Evolutionary conservation across 2,888 invertebrate genomes (phyloP), one percentile per base, ranked within the genome.

Genomic region (Papilio protenor): DNA sequence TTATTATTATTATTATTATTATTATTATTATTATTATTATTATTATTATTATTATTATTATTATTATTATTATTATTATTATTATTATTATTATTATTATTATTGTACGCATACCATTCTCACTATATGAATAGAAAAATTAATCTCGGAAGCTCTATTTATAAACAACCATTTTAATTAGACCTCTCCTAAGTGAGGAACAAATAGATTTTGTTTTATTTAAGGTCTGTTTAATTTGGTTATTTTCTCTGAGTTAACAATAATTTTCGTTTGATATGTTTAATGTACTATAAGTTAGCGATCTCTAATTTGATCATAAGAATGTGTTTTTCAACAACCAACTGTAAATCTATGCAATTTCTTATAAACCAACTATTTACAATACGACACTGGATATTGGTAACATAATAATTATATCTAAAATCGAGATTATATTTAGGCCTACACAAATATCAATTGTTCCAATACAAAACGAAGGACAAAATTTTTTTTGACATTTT

Each of bases 261-360:
- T 85, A 89, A 89, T 85, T 86, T 89, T 85, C 83, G 85, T 89
- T 89, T 94, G 94, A 94, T 94, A 94, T 94, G 94, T 94, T 91
- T 92, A 87, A 91, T 94, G 92, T 94, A 93, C 92, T 93, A 93
- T 91, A 90, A 85, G 90, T 89, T 91, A 89, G 87, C 86, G 12
- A 86, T 76, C 73, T 79, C 69, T 87, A 75, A 84, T 86, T 84
- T 87, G 84, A 83, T 91, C 92, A 91, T 91, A 91, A 90, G 90
- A 40, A 91, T 88, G 87, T 88, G 87, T 89, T 84, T 82, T 79
- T 81, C 83, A 90, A 90, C 87, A 90, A 90, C 87, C 85, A 83
- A 87, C 84, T 83, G 85, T 89, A 82, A 81, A 84, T 87, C 86
- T 84, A 84, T 87, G 85, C 84, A 86, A 82, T 85, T 81, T 78